phyloP scores from a whole-genome alignment of 1,140 invertebrate genomes.

The Colletes gigas region DNA sequence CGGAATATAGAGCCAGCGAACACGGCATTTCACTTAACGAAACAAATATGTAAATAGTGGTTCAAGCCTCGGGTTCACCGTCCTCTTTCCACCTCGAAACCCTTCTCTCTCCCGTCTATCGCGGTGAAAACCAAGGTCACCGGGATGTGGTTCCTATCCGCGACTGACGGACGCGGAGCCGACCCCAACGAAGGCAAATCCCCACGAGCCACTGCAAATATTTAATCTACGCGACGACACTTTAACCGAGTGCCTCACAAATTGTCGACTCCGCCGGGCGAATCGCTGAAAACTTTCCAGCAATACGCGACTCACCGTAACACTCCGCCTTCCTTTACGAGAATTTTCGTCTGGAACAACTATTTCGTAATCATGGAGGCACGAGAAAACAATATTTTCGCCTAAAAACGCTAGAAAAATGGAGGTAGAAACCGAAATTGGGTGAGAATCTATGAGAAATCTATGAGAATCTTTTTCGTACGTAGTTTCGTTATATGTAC shows the following conservation, averaged over 20 bases:
- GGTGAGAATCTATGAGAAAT: too few species aligned
- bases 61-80: slow-evolving; percentile 55
- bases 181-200: slow-evolving; percentile 43
- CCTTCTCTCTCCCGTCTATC: slow-evolving; percentile 24
- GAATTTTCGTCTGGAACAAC: too few species aligned
- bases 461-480: too few species aligned
- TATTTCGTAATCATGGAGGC: too few species aligned
- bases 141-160: slow-evolving; percentile 34
- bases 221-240: slow-evolving; percentile 46
- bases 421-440: too few species aligned
- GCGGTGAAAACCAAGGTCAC: slow-evolving; percentile 61
- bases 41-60: slow-evolving; percentile 70
- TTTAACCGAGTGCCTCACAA: slow-evolving; percentile 33
- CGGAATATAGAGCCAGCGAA: slow-evolving; percentile 50
- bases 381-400: too few species aligned
- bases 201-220: slow-evolving; percentile 53
- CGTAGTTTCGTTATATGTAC: too few species aligned
- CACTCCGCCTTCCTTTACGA: too few species aligned
- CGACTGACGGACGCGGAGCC: slow-evolving; percentile 44
- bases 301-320: too few species aligned
- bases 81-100: slow-evolving; percentile 39
- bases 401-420: too few species aligned
- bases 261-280: slow-evolving; percentile 11
- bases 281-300: too few species aligned
- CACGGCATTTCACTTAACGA: slow-evolving; percentile 71